These are phyloP conservation scores for Hiodon alosoides DNA, from an alignment of 2,113 vertebrate genomes.

Conservation along the genomic window DNA sequence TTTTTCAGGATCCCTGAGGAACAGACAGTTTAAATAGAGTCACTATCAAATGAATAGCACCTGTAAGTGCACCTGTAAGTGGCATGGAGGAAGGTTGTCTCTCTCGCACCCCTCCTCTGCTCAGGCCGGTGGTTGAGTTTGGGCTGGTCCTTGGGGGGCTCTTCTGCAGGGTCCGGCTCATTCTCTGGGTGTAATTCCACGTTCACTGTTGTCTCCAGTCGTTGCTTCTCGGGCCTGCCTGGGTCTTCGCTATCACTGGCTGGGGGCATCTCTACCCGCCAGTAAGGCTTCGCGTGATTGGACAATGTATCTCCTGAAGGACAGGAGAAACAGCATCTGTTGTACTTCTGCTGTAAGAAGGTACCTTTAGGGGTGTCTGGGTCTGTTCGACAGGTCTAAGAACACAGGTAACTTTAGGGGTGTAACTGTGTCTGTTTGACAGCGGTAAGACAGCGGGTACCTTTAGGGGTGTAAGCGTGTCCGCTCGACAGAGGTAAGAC, in stretches of 20 bases:
- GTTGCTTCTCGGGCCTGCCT: slow-evolving; percentile 48
- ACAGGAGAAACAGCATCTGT: not conserved
- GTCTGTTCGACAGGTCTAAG: too few relatives aligned
- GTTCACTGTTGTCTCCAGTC: slow-evolving; percentile 76
- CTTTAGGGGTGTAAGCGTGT: too few relatives aligned
- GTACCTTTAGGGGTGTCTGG: too few relatives aligned
- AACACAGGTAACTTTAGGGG: not conserved
- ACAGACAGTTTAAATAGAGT: not conserved
- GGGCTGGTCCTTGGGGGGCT: slow-evolving; percentile 49
- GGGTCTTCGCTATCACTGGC: slow-evolving; percentile 69
- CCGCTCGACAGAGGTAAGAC: too few relatives aligned
- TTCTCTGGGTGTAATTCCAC: slow-evolving; percentile 73
- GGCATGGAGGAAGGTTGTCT: not conserved
- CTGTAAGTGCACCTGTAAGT: too few relatives aligned
- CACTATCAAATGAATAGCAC: not conserved
- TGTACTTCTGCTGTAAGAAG: not conserved
- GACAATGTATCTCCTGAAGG: slow-evolving; percentile 33
- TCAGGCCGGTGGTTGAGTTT: slow-evolving; percentile 60
- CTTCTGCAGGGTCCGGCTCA: slow-evolving; percentile 61
- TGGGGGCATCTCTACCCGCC: slow-evolving; percentile 62
- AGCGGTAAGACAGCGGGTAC: not conserved
- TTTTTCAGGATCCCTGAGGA: slow-evolving; percentile 80
- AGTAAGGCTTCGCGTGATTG: slow-evolving; percentile 66
- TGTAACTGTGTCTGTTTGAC: too few relatives aligned
- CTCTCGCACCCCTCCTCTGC: slow-evolving; percentile 71